Evolutionary conservation across 2,113 vertebrate genomes (phyloP).

Genomic region (Pelobates fuscus): DNA sequence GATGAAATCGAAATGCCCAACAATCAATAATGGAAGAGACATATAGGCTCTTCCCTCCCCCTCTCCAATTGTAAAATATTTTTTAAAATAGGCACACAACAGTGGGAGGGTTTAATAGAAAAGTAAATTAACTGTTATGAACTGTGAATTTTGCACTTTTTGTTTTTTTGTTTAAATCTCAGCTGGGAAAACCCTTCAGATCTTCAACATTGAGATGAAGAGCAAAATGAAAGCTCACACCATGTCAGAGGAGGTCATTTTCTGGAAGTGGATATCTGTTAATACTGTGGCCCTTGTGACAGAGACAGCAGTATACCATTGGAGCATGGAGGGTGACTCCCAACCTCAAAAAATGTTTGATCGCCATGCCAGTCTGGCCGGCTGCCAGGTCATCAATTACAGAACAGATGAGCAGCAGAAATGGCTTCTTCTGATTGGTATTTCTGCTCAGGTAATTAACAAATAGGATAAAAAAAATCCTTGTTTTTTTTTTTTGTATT

Average conservation of each 20-base stretch:
- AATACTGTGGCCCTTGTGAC: constrained; percentile 89
- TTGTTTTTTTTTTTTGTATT: no score
- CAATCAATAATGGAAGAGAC: no score
- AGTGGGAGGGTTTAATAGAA: no score
- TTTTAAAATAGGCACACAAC: no score
- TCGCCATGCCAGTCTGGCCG: constrained; percentile 83
- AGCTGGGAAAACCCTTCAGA: constrained; percentile 93
- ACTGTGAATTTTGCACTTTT: no score
- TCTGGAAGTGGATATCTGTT: constrained; percentile 94
- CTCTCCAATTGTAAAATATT: no score
- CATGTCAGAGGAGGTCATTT: constrained; percentile 89
- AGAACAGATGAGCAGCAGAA: constrained; percentile 88
- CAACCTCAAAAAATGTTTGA: constrained; percentile 89
- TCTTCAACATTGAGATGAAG: constrained; percentile 96
- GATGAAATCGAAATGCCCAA: no score
- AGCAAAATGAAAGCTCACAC: constrained; percentile 92
- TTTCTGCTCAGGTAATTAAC: constrained; percentile 83
- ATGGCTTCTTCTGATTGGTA: constrained; percentile 88
- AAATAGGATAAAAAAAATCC: neutral
- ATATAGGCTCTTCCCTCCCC: no score
- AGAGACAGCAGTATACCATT: constrained; percentile 85
- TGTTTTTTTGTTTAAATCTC: constrained; percentile 43
- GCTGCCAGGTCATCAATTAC: constrained; percentile 92
- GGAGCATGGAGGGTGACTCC: constrained; percentile 93
- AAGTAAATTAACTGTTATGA: no score